Conservation (phyloP, 2,888 invertebrate species). For the Theodoxus fluviatilis region DNA sequence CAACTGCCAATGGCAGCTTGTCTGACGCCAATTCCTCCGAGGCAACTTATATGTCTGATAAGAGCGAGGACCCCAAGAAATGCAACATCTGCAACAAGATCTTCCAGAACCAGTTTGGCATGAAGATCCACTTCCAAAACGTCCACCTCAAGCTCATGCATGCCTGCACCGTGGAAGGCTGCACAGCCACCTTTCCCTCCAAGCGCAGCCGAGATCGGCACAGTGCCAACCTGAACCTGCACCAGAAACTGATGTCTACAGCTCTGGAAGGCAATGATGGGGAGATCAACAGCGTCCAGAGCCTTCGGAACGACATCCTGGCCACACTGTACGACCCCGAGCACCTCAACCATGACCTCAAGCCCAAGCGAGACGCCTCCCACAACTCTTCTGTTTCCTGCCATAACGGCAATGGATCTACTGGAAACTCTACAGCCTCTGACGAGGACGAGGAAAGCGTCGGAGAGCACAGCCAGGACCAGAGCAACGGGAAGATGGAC, state of each 20-base stretch:
- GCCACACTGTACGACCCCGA: slow-evolving; percentile 36
- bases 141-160: slow-evolving; percentile 94
- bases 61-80: slow-evolving; percentile 87
- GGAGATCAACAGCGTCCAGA: slow-evolving; percentile 28
- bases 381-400: too few species aligned
- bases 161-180: slow-evolving; percentile 92
- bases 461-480: too few species aligned
- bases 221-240: slow-evolving; percentile 88
- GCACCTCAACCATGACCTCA: too few species aligned
- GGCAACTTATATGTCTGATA: too few species aligned
- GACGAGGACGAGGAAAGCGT: too few species aligned
- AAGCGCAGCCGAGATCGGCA: slow-evolving; percentile 91
- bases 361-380: too few species aligned
- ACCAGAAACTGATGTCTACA: slow-evolving; percentile 78
- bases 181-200: slow-evolving; percentile 92
- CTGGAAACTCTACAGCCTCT: too few species aligned
- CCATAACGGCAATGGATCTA: too few species aligned
- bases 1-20: slow-evolving; percentile 25
- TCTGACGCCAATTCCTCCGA: too few species aligned
- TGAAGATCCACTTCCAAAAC: slow-evolving; percentile 94
- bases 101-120: slow-evolving; percentile 90
- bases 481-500: too few species aligned
- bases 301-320: slow-evolving; percentile 35
- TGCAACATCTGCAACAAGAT: slow-evolving; percentile 92
- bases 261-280: slow-evolving; percentile 36